phyloP scores from a whole-genome alignment of 2,888 invertebrate genomes.

The Didymodactylos carnosus region DNA sequence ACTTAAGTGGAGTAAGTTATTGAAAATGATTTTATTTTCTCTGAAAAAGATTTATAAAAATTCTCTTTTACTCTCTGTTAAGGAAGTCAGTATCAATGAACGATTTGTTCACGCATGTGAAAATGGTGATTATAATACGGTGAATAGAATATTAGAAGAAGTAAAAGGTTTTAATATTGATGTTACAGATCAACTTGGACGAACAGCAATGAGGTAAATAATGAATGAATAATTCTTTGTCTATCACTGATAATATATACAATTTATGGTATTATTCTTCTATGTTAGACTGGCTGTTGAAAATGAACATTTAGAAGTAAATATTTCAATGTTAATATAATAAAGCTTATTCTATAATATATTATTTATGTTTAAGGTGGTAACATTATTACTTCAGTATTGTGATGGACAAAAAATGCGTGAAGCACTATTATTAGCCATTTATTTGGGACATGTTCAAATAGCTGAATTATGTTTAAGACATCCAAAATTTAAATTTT shows the following conservation, averaged over 20 bases:
- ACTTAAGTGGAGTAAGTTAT: neutral
- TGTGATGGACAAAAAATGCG: constrained; percentile 26
- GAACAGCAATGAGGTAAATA: constrained; percentile 8
- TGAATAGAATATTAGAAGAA: constrained; percentile 6
- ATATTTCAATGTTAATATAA: neutral
- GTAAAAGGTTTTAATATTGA: constrained; percentile 13
- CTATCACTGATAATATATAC: no score
- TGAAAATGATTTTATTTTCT: no score
- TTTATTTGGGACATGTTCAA: constrained; percentile 30
- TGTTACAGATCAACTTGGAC: constrained; percentile 9
- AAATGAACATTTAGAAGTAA: constrained; percentile 14
- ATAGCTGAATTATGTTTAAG: constrained; percentile 31
- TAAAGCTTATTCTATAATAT: neutral
- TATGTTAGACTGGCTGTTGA: constrained; percentile 13
- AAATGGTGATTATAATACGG: constrained; percentile 14
- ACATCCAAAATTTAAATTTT: constrained; percentile 23
- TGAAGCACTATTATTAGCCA: constrained; percentile 28
- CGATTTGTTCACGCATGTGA: constrained; percentile 14
- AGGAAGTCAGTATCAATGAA: constrained; percentile 3
- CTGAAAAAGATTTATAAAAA: neutral
- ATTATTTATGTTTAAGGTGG: constrained; percentile 19
- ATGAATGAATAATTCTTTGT: no score
- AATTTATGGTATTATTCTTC: no score
- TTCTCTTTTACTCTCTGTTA: neutral
- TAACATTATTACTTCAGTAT: constrained; percentile 20